A percentile compares a stretch with the other conserved stretches of the same genome.
These are phyloP conservation scores for Peribatodes rhomboidaria DNA, from an alignment of 2,888 invertebrate genomes.

Conservation along the genomic window DNA sequence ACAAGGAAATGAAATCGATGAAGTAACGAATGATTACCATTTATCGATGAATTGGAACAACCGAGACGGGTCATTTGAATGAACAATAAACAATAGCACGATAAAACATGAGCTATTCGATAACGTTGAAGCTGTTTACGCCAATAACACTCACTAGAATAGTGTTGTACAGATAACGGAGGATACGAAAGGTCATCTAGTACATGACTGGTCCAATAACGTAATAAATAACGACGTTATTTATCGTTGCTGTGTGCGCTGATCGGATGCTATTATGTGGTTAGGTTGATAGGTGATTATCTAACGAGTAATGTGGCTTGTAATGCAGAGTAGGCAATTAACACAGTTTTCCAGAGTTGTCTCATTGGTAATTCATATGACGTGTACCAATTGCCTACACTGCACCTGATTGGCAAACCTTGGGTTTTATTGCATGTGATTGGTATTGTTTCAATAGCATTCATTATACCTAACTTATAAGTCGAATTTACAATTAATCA, in stretches of 20 bases:
- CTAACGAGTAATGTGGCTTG: constrained; percentile 48
- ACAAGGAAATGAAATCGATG: constrained; percentile 40
- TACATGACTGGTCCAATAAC: constrained; percentile 54
- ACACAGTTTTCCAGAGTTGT: constrained; percentile 53
- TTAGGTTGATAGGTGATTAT: constrained; percentile 50
- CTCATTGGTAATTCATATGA: constrained; percentile 42
- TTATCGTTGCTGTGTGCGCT: constrained; percentile 47
- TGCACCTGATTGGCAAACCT: constrained; percentile 18
- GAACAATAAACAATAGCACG: constrained; percentile 66
- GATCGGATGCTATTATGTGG: constrained; percentile 48
- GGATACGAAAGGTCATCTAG: constrained; percentile 64
- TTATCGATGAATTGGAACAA: constrained; percentile 55
- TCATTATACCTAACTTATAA: too few relatives aligned
- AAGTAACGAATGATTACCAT: constrained; percentile 51
- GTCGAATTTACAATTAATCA: not conserved
- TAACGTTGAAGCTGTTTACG: constrained; percentile 61
- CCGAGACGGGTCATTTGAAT: constrained; percentile 56
- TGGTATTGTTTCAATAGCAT: not conserved
- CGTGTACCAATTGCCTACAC: constrained; percentile 39
- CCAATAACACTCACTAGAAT: constrained; percentile 62
- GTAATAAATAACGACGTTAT: constrained; percentile 55
- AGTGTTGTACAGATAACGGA: constrained; percentile 59
- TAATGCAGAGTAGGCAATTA: constrained; percentile 53
- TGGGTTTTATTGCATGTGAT: constrained; percentile 16
- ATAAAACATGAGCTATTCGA: constrained; percentile 61